Evolutionary conservation across 23 tunicate species (phyloP).

Genomic region (Trididemnum clinides): DNA sequence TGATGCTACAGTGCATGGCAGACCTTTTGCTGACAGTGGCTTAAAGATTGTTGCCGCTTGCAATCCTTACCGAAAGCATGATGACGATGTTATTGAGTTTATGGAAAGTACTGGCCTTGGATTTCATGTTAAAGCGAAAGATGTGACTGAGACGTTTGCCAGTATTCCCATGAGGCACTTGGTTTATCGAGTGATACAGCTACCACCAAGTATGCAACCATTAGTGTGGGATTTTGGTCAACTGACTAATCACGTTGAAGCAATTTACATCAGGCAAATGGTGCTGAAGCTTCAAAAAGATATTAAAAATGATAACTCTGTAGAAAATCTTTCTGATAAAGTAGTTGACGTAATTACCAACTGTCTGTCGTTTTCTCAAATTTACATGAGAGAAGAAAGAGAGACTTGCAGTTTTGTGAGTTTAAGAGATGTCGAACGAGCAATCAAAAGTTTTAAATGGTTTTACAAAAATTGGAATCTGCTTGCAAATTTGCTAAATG

Average conservation of each 20-base stretch:
- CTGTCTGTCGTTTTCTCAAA: constrained; percentile 44
- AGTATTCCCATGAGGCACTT: constrained; percentile 63
- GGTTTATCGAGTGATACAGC: constrained; percentile 59
- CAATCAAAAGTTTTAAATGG: constrained; percentile 42
- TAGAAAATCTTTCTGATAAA: constrained; percentile 9
- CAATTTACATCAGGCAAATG: constrained; percentile 63
- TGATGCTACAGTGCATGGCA: constrained; percentile 47
- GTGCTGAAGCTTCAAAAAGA: constrained; percentile 29
- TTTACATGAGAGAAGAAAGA: constrained; percentile 45
- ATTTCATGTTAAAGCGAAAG: constrained; percentile 44
- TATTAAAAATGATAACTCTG: neutral
- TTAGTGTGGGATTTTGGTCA: constrained; percentile 89
- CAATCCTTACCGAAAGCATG: constrained; percentile 64
- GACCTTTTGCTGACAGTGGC: constrained; percentile 41
- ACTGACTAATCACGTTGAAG: constrained; percentile 56
- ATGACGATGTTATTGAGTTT: constrained; percentile 30
- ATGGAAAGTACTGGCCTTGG: constrained; percentile 76
- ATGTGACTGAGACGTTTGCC: constrained; percentile 54
- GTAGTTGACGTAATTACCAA: constrained; percentile 15
- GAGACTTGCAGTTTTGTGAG: constrained; percentile 69
- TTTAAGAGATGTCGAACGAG: constrained; percentile 51
- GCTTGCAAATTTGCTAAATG: neutral
- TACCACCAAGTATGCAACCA: constrained; percentile 83
- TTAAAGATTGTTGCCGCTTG: constrained; percentile 71
- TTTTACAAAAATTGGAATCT: constrained; percentile 16